Base-by-base conservation (phyloP, 2,113 vertebrate genomes). In the Pseudopipra pipra region DNA sequence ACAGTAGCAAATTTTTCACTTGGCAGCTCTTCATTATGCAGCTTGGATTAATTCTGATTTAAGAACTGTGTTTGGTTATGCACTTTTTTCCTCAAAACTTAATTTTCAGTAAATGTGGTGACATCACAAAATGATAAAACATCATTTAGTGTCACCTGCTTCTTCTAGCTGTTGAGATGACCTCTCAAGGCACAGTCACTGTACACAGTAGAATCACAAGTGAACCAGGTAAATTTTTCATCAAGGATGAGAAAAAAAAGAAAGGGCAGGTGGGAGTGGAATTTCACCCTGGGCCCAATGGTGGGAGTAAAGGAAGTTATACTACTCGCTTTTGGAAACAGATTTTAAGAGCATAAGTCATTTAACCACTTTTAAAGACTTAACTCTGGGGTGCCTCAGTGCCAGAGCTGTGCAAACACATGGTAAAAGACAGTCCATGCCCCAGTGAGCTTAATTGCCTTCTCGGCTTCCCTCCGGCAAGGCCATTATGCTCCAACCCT, bases 11-110 rank as follows among this genome's bases (percentile, higher is more conserved):
- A 85, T 89, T 96, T 94, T 89, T 93, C 80, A 78, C 70, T 95
- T 93, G 77, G 77, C 84, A 94, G 86, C 77, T 93, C 77, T 92
- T 96, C 66, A 78, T 95, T 95, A 54, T 49, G 73, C 56, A 65
- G 70, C 46, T 86, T 72, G 58, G 70, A 89, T 89, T 94, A 87
- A 81, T 81, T 94, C 75, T 75, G 72, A 84, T 67, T 90, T 55
- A 80, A 89, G 51, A 90, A 84, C 83, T 77, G n/a, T 61, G 31
- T 84, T 88, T 65, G 51, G 47, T 71, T 87, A 56, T 35, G 90
- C 21, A n/a, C 15, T 66, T 68, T 85, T 54, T 73, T 83, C 49
- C n/a, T 72, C 61, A 87, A 67, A 89, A 72, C 23, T 56, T 85
- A 9, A 43, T 90, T 95, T 88, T 49, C 61, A 43, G 18, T 82